Evolutionary conservation across 2,888 invertebrate genomes (phyloP).

Genomic region (Sussaba pulchella): DNA sequence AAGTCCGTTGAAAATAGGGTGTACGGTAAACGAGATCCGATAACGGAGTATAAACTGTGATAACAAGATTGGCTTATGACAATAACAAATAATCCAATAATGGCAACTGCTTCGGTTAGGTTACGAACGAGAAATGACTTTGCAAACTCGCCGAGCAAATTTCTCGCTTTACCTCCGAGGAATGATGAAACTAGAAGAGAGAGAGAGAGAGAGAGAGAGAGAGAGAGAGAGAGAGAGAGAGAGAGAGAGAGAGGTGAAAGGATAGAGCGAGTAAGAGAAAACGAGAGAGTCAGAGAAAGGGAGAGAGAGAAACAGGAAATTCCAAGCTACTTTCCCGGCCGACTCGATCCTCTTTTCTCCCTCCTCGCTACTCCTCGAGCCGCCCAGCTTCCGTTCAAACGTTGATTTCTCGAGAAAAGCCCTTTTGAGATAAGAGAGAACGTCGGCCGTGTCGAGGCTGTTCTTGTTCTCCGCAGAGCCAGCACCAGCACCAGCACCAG

Average conservation of each 20-base stretch:
- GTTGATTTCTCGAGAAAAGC: conserved; percentile 34
- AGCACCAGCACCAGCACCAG: conserved; percentile 3
- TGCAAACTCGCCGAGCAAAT: conserved; percentile 55
- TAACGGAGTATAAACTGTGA: conserved; percentile 12
- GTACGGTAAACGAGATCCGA: background rate
- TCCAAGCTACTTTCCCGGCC: conserved; percentile 34
- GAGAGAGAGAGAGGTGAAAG: conserved; percentile 22
- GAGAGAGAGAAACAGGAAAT: conserved; percentile 45
- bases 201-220: conserved; percentile 27
- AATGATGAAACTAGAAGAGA: too few relatives aligned
- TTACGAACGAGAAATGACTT: conserved; percentile 43
- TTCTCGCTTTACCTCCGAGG: conserved; percentile 56
- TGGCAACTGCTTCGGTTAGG: background rate
- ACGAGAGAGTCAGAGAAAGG: too few relatives aligned
- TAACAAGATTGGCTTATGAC: conserved; percentile 15
- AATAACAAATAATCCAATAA: conserved; percentile 39
- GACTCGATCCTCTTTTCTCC: conserved; percentile 24
- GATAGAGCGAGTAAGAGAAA: too few relatives aligned
- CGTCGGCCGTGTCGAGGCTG: conserved; percentile 19
- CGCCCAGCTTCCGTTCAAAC: conserved; percentile 14
- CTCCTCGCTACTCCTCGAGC: background rate
- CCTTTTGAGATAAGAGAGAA: conserved; percentile 40
- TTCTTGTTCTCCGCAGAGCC: conserved; percentile 20
- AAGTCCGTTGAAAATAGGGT: too few relatives aligned
- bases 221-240: too few relatives aligned